A percentile compares a stretch with the other conserved stretches of the same genome.
phyloP scores from a whole-genome alignment of 2,888 invertebrate species.

The Hypercompe scribonia region DNA sequence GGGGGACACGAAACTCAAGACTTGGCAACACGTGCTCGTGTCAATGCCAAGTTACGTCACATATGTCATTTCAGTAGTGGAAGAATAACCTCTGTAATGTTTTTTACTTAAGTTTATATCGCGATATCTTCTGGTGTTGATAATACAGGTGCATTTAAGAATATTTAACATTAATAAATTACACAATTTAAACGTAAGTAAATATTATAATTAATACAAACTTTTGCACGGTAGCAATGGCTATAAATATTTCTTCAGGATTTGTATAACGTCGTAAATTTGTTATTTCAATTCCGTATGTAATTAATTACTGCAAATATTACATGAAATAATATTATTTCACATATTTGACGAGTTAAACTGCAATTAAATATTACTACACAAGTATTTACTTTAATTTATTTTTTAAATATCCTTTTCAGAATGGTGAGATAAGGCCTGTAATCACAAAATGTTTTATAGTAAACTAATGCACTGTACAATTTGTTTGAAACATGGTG shows the following conservation, averaged over 20 bases:
- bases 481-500: constrained; percentile 72
- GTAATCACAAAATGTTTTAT: constrained; percentile 70
- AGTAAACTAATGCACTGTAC: constrained; percentile 77
- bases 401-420: constrained; percentile 48
- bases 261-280: constrained; percentile 18
- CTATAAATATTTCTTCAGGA: not conserved
- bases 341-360: not conserved
- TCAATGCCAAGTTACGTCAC: constrained; percentile 43
- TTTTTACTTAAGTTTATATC: constrained; percentile 52
- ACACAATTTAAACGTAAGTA: constrained; percentile 39
- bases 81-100: constrained; percentile 70
- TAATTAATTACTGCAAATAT: not conserved
- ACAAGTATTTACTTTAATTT: not conserved
- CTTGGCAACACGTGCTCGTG: not conserved
- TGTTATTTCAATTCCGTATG: not conserved
- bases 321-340: not conserved
- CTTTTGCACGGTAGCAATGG: not conserved
- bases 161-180: constrained; percentile 31
- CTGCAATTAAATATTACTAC: not conserved
- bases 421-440: constrained; percentile 72
- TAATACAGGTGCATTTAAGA: constrained; percentile 36
- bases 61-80: constrained; percentile 33
- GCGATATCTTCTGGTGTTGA: constrained; percentile 33
- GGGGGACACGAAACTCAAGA: not conserved
- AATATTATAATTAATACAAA: constrained; percentile 16